Percentiles rank a stretch among this genome's conserved stretches.
These are phyloP conservation scores for Pristionchus entomophagus DNA, from an alignment of 2,888 invertebrate species.

Conservation along the genomic window DNA sequence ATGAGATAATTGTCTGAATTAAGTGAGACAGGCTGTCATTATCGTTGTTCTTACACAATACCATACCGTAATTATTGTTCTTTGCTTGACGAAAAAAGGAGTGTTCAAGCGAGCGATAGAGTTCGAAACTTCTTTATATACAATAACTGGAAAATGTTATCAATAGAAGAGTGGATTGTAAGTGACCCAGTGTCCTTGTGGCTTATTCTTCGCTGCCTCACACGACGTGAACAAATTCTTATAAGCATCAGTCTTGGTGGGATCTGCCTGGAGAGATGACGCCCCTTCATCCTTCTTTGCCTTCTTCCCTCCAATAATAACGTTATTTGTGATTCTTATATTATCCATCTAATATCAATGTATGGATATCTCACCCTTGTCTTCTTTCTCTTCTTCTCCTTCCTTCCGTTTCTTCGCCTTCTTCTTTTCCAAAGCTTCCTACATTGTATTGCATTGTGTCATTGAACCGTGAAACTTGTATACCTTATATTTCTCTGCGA, in stretches of 20 bases:
- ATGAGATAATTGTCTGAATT: too few relatives aligned
- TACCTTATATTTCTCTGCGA: conserved; percentile 83
- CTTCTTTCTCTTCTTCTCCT: conserved; percentile 44
- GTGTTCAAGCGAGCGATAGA: too few relatives aligned
- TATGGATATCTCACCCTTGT: conserved; percentile 38
- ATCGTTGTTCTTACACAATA: too few relatives aligned
- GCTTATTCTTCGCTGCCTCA: conserved; percentile 88
- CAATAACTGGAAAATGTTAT: background rate
- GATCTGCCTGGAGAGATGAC: conserved; percentile 81
- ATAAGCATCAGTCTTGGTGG: conserved; percentile 89
- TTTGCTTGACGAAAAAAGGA: too few relatives aligned
- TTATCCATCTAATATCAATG: background rate
- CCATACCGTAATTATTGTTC: too few relatives aligned
- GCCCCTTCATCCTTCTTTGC: conserved; percentile 61
- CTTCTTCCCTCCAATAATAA: conserved; percentile 46
- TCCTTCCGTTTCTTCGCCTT: conserved; percentile 52
- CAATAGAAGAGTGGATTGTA: conserved; percentile 86
- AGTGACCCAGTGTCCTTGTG: conserved; percentile 95
- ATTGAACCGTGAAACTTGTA: background rate
- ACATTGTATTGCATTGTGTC: background rate
- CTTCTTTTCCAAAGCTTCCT: conserved; percentile 81
- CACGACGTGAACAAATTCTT: conserved; percentile 96
- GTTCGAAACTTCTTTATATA: background rate
- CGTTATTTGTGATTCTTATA: background rate
- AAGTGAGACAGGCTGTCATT: too few relatives aligned